Percentiles rank a stretch among this genome's conserved stretches.
These are phyloP conservation scores for Pipistrellus pygmaeus DNA, from an alignment of 2,797 vertebrate species.

Conservation along the genomic window DNA sequence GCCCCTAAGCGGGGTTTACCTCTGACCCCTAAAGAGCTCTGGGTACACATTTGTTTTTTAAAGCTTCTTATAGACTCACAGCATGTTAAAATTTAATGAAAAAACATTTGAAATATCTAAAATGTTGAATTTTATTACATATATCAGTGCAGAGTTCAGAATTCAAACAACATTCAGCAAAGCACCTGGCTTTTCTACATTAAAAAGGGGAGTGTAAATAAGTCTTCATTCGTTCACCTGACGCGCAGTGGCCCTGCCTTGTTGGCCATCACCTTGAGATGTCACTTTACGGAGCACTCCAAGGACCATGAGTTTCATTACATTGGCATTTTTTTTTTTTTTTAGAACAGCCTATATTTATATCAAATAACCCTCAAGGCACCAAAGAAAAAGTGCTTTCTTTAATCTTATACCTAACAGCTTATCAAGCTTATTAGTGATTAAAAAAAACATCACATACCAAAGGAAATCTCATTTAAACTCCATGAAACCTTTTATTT, in stretches of 20 bases:
- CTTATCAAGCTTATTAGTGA: background rate
- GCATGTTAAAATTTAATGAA: conserved; percentile 14
- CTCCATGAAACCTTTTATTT: conserved; percentile 13
- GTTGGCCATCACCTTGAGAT: background rate
- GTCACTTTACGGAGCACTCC: background rate
- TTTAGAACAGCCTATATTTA: background rate
- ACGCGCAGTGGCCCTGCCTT: background rate
- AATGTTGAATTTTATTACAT: conserved; percentile 17
- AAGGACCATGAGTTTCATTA: conserved; percentile 16
- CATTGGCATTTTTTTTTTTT: conserved; percentile 2
- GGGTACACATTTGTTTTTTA: background rate
- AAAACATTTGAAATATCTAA: conserved; percentile 5
- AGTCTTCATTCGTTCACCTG: background rate
- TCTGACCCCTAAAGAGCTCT: background rate
- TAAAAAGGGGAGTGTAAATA: background rate
- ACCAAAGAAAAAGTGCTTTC: conserved; percentile 38
- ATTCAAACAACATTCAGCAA: conserved; percentile 40
- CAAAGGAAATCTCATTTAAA: background rate
- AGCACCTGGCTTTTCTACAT: conserved; percentile 19
- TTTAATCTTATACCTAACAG: background rate
- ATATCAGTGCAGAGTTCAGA: conserved; percentile 9
- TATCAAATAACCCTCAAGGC: background rate
- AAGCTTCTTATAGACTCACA: conserved; percentile 55
- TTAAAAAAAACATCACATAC: background rate
- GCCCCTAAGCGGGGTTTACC: background rate